These are phyloP conservation scores for Brachionus rotundiformis DNA, from an alignment of 1,140 invertebrate species.

Conservation along the genomic window DNA sequence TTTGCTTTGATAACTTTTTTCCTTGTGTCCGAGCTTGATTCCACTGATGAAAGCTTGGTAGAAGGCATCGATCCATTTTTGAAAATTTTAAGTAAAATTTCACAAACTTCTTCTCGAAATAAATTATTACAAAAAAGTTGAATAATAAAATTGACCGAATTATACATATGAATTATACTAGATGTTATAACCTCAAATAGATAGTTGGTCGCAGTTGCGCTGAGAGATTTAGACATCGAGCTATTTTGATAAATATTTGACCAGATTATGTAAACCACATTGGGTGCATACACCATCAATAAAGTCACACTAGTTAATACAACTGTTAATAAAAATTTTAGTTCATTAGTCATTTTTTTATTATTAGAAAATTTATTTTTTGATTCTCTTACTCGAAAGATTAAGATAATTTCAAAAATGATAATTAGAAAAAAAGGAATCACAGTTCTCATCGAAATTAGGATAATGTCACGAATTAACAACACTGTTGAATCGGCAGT, in stretches of 20 bases:
- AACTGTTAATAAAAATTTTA: neutral
- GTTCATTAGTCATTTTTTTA: neutral
- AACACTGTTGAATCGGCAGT: neutral
- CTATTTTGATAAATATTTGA: conserved; percentile 22
- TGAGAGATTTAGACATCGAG: neutral
- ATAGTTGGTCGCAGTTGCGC: neutral
- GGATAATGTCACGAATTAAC: neutral
- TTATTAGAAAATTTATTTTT: conserved; percentile 2
- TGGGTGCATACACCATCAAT: neutral
- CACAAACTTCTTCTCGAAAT: neutral
- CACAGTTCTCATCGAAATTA: neutral
- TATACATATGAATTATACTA: neutral
- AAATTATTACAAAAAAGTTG: neutral
- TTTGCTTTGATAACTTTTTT: no score
- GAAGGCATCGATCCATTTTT: no score
- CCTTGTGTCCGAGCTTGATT: no score
- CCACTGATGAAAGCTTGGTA: no score
- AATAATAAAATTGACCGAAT: neutral
- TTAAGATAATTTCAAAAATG: neutral
- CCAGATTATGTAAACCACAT: neutral
- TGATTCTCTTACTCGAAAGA: neutral
- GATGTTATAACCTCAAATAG: neutral
- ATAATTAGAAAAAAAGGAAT: neutral
- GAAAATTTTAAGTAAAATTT: no score
- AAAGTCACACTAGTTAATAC: neutral